Percentiles rank a stretch among this genome's conserved stretches.
phyloP scores from a whole-genome alignment of 2,113 vertebrate species.

The Stomatorhinus ivindoensis region DNA sequence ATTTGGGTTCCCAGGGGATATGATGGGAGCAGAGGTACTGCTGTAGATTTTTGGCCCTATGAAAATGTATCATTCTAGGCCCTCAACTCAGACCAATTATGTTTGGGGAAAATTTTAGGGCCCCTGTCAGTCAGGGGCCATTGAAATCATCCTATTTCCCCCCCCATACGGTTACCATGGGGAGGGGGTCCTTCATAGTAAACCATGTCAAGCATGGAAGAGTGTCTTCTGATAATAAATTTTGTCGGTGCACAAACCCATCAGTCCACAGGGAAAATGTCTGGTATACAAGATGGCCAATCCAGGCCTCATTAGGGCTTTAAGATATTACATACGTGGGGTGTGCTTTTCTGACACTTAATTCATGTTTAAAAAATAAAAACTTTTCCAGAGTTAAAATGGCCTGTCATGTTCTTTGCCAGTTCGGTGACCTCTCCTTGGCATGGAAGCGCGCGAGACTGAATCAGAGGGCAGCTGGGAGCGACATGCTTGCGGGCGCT shows the following conservation, averaged over 20 bases:
- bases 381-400: background rate
- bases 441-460: background rate
- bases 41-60: background rate
- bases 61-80: background rate
- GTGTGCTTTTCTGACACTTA: background rate
- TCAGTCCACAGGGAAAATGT: background rate
- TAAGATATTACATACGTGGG: background rate
- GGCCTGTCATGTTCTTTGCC: background rate
- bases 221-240: background rate
- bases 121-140: background rate
- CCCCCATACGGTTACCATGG: background rate
- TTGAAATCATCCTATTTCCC: background rate
- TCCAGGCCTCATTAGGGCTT: background rate
- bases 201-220: background rate
- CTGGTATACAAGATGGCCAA: background rate
- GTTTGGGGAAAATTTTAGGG: background rate
- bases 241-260: background rate
- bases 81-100: background rate
- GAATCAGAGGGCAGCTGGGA: background rate
- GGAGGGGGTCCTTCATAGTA: background rate
- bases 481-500: background rate
- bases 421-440: background rate
- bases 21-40: background rate
- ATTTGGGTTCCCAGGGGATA: background rate
- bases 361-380: background rate